phyloP scores from a whole-genome alignment of 2,888 invertebrate genomes.

The Drosophila mimetica region DNA sequence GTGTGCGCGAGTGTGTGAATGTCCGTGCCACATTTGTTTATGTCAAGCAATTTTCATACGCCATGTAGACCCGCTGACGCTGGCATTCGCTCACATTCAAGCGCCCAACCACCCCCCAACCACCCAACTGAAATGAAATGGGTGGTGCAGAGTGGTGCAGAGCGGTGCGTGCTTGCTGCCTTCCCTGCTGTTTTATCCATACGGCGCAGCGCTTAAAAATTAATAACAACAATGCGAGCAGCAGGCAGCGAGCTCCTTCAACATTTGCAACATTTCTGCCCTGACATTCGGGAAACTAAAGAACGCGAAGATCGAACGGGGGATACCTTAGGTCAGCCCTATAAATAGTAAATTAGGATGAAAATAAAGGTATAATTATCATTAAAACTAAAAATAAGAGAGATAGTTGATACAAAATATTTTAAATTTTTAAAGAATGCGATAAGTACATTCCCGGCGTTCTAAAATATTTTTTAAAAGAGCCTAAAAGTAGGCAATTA shows the following conservation, averaged over 20 bases:
- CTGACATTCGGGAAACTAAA: slow-evolving; percentile 41
- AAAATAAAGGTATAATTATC: too few species aligned
- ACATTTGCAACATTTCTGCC: slow-evolving; percentile 58
- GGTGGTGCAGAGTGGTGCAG: slow-evolving; percentile 49
- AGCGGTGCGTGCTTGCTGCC: slow-evolving; percentile 20
- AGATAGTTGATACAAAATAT: too few species aligned
- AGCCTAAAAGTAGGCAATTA: too few species aligned
- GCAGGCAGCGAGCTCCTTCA: slow-evolving; percentile 45
- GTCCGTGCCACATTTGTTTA: slow-evolving; percentile 44
- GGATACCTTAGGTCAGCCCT: neutral
- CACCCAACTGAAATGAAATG: slow-evolving; percentile 3
- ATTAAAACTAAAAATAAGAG: too few species aligned
- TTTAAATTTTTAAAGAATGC: too few species aligned
- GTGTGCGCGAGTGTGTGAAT: slow-evolving; percentile 11
- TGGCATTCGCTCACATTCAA: slow-evolving; percentile 23
- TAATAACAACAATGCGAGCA: slow-evolving; percentile 59
- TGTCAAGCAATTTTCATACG: slow-evolving; percentile 43
- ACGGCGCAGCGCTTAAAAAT: slow-evolving; percentile 64
- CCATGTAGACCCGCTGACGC: slow-evolving; percentile 26
- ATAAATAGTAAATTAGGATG: too few species aligned
- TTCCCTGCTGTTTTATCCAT: slow-evolving; percentile 41
- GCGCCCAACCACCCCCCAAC: neutral
- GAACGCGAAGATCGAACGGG: neutral
- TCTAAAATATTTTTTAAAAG: too few species aligned
- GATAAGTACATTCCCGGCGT: too few species aligned